Percentiles rank a stretch among this genome's conserved stretches.
Conservation (phyloP, 2,888 invertebrate species). For the Mantis religiosa region DNA sequence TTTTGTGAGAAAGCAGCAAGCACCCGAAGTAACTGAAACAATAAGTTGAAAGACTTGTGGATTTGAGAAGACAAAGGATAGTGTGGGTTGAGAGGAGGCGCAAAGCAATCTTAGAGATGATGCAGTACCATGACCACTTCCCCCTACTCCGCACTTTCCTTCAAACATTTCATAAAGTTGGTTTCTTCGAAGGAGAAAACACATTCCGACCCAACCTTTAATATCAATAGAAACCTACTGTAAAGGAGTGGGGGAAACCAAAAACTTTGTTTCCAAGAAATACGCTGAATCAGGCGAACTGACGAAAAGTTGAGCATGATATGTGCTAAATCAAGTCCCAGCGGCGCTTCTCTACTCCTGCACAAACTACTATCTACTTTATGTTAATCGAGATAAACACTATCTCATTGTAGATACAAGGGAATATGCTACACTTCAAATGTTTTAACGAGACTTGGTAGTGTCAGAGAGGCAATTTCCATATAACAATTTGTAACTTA, state of each 20-base stretch:
- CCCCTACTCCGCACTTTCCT: neutral
- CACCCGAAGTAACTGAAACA: neutral
- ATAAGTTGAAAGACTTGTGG: conserved; percentile 5
- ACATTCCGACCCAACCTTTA: neutral
- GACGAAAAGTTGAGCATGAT: neutral
- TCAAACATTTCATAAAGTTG: conserved; percentile 12
- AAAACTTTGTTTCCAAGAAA: neutral
- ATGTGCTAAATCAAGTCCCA: neutral
- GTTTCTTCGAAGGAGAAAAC: conserved; percentile 1
- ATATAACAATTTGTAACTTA: too few species aligned
- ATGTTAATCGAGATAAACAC: too few species aligned
- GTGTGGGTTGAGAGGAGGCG: neutral
- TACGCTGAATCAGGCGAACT: neutral
- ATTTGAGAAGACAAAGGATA: neutral
- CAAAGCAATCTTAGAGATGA: conserved; percentile 2
- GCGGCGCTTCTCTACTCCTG: too few species aligned
- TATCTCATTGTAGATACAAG: too few species aligned
- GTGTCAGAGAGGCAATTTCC: too few species aligned
- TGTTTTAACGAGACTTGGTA: too few species aligned
- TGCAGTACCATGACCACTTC: conserved; percentile 1
- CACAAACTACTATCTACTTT: too few species aligned
- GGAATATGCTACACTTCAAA: too few species aligned
- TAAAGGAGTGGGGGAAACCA: neutral
- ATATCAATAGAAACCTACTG: conserved; percentile 1
- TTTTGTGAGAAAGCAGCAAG: neutral